Evolutionary conservation across 2,888 invertebrate genomes (phyloP).

Genomic region (Molanna angustata): DNA sequence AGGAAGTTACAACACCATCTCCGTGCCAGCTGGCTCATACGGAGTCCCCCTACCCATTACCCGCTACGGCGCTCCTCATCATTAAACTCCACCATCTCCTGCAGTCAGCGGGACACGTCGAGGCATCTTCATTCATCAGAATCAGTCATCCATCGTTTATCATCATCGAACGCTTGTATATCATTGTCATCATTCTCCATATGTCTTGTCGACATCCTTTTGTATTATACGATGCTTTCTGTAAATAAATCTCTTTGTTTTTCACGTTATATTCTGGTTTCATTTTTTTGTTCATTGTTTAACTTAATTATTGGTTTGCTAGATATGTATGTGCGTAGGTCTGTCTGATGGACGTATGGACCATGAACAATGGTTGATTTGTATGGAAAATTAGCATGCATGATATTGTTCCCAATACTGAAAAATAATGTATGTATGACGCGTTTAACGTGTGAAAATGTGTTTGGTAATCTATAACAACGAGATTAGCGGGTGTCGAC

Average conservation of each 20-base stretch:
- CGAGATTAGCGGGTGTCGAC: too few relatives aligned
- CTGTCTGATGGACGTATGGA: too few relatives aligned
- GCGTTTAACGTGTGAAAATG: too few relatives aligned
- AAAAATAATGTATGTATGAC: too few relatives aligned
- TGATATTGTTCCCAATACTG: too few relatives aligned
- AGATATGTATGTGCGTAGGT: too few relatives aligned
- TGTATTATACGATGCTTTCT: conserved; percentile 48
- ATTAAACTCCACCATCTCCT: conserved; percentile 37
- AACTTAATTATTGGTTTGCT: too few relatives aligned
- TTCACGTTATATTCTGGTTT: too few relatives aligned
- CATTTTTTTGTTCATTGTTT: too few relatives aligned
- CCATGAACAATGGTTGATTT: too few relatives aligned
- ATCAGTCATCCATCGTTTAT: conserved; percentile 12
- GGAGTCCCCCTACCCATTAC: conserved; percentile 48
- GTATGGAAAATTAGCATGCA: too few relatives aligned
- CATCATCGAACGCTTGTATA: conserved; percentile 20
- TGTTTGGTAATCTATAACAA: too few relatives aligned
- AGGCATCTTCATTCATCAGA: conserved; percentile 40
- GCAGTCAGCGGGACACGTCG: conserved; percentile 35
- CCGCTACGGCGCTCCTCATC: conserved; percentile 50
- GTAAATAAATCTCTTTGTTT: conserved; percentile 53
- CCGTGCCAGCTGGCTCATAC: conserved; percentile 43
- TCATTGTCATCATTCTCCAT: conserved; percentile 20
- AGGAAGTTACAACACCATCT: conserved; percentile 27
- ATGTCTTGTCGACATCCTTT: conserved; percentile 34